phyloP scores from a whole-genome alignment of 2,113 vertebrate genomes.

The Amphiprion percula region DNA sequence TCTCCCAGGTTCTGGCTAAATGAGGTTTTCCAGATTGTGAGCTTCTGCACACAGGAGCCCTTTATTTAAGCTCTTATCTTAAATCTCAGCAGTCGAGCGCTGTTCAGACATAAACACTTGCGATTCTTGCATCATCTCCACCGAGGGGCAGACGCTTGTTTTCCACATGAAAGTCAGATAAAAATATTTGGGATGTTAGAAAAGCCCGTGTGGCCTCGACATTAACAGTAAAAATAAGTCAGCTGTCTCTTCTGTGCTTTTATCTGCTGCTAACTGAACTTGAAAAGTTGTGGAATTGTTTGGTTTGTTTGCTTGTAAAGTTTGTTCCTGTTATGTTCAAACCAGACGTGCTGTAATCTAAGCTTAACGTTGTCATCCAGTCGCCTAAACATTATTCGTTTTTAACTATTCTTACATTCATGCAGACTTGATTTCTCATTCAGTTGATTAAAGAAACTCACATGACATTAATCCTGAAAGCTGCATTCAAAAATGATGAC shows the following conservation, averaged over 20 bases:
- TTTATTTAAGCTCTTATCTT: constrained; percentile 41
- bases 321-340: neutral
- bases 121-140: constrained; percentile 23
- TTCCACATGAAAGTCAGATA: constrained; percentile 13
- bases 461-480: too few relatives aligned
- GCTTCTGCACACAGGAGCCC: constrained; percentile 16
- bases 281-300: too few relatives aligned
- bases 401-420: too few relatives aligned
- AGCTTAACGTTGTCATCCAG: too few relatives aligned
- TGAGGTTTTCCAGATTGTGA: constrained; percentile 62
- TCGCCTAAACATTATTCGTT: too few relatives aligned
- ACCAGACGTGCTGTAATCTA: too few relatives aligned
- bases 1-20: constrained; percentile 43
- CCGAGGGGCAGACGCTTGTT: neutral
- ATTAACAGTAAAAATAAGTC: constrained; percentile 2
- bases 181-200: neutral
- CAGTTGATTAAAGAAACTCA: too few relatives aligned
- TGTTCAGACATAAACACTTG: constrained; percentile 23
- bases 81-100: neutral
- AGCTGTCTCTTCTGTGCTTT: too few relatives aligned
- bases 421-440: too few relatives aligned
- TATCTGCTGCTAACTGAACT: too few relatives aligned
- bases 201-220: neutral
- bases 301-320: neutral
- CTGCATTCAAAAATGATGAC: too few relatives aligned